A percentile compares a stretch with the other conserved stretches of the same genome.
Evolutionary conservation across 2,797 vertebrate genomes (phyloP).

Genomic region (Pygocentrus nattereri): DNA sequence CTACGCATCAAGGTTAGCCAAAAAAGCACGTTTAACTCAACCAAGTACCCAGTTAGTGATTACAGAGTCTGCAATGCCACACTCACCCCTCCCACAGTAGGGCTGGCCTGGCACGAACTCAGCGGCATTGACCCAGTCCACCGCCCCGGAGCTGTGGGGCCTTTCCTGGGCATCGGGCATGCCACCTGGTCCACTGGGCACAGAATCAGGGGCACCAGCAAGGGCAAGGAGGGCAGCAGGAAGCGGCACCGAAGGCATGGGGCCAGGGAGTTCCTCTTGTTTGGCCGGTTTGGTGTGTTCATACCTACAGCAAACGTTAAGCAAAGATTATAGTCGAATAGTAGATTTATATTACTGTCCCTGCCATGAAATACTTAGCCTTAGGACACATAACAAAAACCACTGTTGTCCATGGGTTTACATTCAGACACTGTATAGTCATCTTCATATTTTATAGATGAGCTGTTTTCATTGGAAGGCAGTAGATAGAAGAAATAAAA

Average conservation of each 20-base stretch:
- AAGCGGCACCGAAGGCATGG: slow-evolving; percentile 74
- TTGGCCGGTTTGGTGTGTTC: slow-evolving; percentile 93
- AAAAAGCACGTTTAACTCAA: neutral
- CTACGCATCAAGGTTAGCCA: neutral
- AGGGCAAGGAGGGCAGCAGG: slow-evolving; percentile 76
- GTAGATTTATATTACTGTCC: neutral
- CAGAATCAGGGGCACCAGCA: slow-evolving; percentile 72
- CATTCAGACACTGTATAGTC: neutral
- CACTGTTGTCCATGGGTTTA: neutral
- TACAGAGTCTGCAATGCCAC: slow-evolving; percentile 20
- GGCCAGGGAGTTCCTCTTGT: slow-evolving; percentile 82
- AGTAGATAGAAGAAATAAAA: too few species aligned
- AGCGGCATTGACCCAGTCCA: slow-evolving; percentile 96
- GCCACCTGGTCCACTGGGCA: slow-evolving; percentile 73
- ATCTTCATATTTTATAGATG: neutral
- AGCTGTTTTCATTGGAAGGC: neutral
- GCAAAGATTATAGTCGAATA: neutral
- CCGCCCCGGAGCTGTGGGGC: slow-evolving; percentile 75
- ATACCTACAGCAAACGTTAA: slow-evolving; percentile 76
- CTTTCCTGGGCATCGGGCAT: slow-evolving; percentile 49
- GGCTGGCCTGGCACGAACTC: slow-evolving; percentile 98
- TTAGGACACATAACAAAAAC: neutral
- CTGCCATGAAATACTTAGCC: neutral
- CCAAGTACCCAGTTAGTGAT: neutral
- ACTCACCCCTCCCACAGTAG: slow-evolving; percentile 94